Evolutionary conservation across 2,113 vertebrate species (phyloP).

Genomic region (Bufo bufo): DNA sequence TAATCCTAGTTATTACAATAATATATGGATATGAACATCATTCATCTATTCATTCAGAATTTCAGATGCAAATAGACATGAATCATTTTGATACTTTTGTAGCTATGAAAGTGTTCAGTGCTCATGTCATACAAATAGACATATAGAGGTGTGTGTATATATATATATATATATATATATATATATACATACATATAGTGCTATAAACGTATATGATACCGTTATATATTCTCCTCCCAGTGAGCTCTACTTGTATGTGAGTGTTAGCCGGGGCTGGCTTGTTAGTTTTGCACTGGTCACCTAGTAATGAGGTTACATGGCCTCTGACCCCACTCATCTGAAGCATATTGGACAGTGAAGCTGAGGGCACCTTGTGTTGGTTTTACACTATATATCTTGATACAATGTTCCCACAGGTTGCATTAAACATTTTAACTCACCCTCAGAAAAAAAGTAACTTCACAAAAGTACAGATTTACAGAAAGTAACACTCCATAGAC

Average conservation of each 20-base stretch:
- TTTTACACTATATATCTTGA: not conserved
- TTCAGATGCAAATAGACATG: no score
- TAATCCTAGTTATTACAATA: no score
- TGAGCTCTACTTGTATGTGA: no score
- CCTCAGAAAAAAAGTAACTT: not conserved
- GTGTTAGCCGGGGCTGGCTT: not conserved
- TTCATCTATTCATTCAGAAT: no score
- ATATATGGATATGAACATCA: no score
- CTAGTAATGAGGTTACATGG: slow-evolving; percentile 38
- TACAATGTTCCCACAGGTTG: not conserved
- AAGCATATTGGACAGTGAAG: not conserved
- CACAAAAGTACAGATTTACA: not conserved
- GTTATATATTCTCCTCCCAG: no score
- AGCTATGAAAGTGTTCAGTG: no score
- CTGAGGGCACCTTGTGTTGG: not conserved
- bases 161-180: no score
- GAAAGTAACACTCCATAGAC: not conserved
- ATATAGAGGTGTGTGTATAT: no score
- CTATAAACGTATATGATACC: not conserved
- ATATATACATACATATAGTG: no score
- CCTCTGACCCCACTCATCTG: slow-evolving; percentile 29
- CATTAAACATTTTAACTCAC: not conserved
- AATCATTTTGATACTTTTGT: no score
- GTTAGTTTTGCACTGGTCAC: slow-evolving; percentile 27
- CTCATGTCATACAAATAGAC: no score